Base-by-base conservation (phyloP, 2,888 invertebrate species). In the Lobophora halterata region DNA sequence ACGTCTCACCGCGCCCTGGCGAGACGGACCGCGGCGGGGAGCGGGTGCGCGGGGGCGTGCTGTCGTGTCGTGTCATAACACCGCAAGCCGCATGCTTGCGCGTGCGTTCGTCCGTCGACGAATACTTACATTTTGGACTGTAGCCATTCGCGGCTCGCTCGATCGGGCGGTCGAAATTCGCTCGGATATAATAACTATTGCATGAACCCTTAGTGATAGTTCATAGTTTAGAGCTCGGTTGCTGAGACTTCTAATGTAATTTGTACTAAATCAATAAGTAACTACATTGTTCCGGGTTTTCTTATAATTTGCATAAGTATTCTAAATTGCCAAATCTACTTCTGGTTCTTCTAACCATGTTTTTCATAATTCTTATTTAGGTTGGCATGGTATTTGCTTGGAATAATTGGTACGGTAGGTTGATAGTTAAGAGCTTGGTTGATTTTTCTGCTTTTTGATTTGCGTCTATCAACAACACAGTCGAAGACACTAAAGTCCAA, bases 201-300 rank as follows among this genome's bases (percentile, higher is more conserved):
- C 41, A 42, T 42, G 41, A 42, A 13, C 70, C 58, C 49, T 67
- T 77, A 78, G 74, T 60, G 44, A 67, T 79, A 79, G 71, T 62
- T 57, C 58, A 55, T 80, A 78, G 76, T 67, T 65, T 62, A 51
- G 70, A 71, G 67, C 57, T 59, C 57, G 52, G 65, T 65, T 43
- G 30, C 33, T 65, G 69, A 71, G 68, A 68, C 45, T 27, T 31
- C 38, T 47, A 23, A 31, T 42, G 34, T 47, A 31, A 46, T 45
- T 33, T 45, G 42, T 47, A 42, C 50, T 50, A 45, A 47, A 47
- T 47, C 42, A 26, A 46, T 50, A 35, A 38, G 46, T 48, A 40
- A 40, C 44, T 36, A 42, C 34, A n/a, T 19, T 30, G 19, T 9
- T 7, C 20, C 20, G 12, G 29, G 11, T 20, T 20, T 20, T 21